Conservation (phyloP, 2,797 vertebrate genomes). For the Uromys caudimaculatus region DNA sequence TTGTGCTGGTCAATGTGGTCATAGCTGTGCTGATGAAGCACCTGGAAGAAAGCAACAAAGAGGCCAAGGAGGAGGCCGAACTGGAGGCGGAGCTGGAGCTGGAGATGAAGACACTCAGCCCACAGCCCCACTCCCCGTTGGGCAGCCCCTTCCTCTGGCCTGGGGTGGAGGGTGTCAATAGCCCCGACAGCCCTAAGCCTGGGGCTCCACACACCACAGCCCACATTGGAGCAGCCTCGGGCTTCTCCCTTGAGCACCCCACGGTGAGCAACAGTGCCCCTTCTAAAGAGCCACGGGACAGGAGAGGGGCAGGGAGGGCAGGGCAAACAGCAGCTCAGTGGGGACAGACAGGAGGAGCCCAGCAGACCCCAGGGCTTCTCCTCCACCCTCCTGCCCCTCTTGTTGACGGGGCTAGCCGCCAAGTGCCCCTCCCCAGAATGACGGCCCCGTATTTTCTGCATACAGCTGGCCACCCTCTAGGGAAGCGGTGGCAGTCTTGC, state of each 20-base stretch:
- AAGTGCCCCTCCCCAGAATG: not conserved
- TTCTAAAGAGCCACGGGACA: not conserved
- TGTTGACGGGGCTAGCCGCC: not conserved
- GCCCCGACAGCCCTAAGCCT: slow-evolving; percentile 80
- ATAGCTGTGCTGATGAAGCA: slow-evolving; percentile 99
- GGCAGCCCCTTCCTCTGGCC: slow-evolving; percentile 88
- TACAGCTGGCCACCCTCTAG: not conserved
- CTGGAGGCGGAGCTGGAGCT: slow-evolving; percentile 95
- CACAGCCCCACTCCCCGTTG: slow-evolving; percentile 78
- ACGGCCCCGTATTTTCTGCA: not conserved
- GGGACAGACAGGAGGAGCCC: not conserved
- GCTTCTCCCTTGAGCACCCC: slow-evolving; percentile 89
- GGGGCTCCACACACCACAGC: slow-evolving; percentile 77
- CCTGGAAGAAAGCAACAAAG: slow-evolving; percentile 99
- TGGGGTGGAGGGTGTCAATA: slow-evolving; percentile 81
- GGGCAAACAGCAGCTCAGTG: not conserved
- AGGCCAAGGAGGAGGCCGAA: slow-evolving; percentile 97
- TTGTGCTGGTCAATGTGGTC: slow-evolving; percentile 98
- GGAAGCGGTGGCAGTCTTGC: not conserved
- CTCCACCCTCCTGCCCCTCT: not conserved
- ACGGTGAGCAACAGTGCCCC: slow-evolving; percentile 89
- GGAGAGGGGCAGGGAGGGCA: not conserved
- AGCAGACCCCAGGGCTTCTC: not conserved
- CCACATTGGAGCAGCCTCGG: slow-evolving; percentile 90
- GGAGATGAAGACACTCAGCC: slow-evolving; percentile 91